These are phyloP conservation scores for Cephalopholis sonnerati DNA, from an alignment of 2,113 vertebrate species.

Conservation along the genomic window DNA sequence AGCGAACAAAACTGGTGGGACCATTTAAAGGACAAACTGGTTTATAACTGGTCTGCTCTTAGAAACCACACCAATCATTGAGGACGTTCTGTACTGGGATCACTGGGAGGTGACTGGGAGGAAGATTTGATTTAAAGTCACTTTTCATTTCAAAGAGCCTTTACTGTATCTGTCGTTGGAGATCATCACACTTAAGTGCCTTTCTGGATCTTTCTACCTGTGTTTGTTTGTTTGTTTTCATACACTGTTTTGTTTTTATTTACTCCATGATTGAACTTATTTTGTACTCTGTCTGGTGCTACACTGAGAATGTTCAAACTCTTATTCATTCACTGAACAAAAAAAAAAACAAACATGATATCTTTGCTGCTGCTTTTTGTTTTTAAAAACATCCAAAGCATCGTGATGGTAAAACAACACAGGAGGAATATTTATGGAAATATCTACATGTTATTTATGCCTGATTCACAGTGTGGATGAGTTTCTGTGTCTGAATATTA, in stretches of 20 bases:
- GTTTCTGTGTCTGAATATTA: constrained; percentile 48
- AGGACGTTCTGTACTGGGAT: constrained; percentile 1
- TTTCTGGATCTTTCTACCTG: constrained; percentile 73
- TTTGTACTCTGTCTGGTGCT: constrained; percentile 80
- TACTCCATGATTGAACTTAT: constrained; percentile 50
- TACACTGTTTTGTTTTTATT: constrained; percentile 16
- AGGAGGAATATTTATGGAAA: constrained; percentile 18
- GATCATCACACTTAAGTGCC: constrained; percentile 79
- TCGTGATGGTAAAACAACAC: constrained; percentile 11
- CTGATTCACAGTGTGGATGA: constrained; percentile 36
- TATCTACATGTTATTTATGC: constrained; percentile 43
- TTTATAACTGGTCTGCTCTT: neutral
- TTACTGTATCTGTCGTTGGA: constrained; percentile 48
- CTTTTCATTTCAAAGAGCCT: constrained; percentile 56
- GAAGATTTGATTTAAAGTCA: constrained; percentile 10
- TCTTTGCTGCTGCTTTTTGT: constrained; percentile 68
- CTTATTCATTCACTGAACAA: constrained; percentile 45
- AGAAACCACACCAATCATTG: neutral
- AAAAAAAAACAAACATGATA: constrained; percentile 27
- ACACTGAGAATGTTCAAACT: constrained; percentile 69
- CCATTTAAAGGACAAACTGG: neutral
- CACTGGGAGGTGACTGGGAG: neutral
- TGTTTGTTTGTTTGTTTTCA: constrained; percentile 41
- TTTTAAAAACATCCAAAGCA: constrained; percentile 50
- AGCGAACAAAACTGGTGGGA: neutral